Evolutionary conservation across 1,140 invertebrate genomes (phyloP), one percentile per base, ranked within the genome.

Genomic region (Eulimnadia texana): DNA sequence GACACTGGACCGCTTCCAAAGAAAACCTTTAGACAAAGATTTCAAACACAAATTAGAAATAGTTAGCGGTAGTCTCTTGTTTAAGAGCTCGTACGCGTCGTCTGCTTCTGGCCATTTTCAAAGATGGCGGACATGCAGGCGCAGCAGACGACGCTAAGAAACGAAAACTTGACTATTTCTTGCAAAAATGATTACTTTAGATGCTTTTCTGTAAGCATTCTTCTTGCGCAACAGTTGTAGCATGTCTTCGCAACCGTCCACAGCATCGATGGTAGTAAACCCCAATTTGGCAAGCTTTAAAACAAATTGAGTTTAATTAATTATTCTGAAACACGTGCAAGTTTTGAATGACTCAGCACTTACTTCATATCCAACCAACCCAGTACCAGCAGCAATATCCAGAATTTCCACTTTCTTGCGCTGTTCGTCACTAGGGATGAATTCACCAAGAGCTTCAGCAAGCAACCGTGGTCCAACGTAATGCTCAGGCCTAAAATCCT

Each of bases 321-420:
- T 29, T 3, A 25, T 57, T 3, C 55, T 1, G 11, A 11, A 9
- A 23, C 9, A 13, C 33, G 19, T 22, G 25, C 13, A 1, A 50
- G 25, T 25, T 16, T 10, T 64, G 16, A 2, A 29, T n/a, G 20
- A 50, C 28, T 20, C 0, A 29, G 60, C 28, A 54, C 10, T 28
- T 60, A 66, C 67, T 53, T 72, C 68, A 27, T 64, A 54, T n/a
- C 70, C 72, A 25, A 72, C 67, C 50, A 68, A 58, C 16, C 72
- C 72, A 29, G 72, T 73, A 19, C 72, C 72, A 58, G 70, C 70
- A 9, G 70, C 72, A 16, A 73, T 67, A 61, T 73, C 72, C 42
- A 73, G 57, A 42, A 72, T 65, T 42, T 56, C 63, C 1, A 70
- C 47, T 28, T 54, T 42, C 23, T 27, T 22, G 28, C 66, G 62